These are phyloP conservation scores for Bergia sp. DNA, from an alignment of 92 coral and sea anemone genomes.

Conservation along the genomic window DNA sequence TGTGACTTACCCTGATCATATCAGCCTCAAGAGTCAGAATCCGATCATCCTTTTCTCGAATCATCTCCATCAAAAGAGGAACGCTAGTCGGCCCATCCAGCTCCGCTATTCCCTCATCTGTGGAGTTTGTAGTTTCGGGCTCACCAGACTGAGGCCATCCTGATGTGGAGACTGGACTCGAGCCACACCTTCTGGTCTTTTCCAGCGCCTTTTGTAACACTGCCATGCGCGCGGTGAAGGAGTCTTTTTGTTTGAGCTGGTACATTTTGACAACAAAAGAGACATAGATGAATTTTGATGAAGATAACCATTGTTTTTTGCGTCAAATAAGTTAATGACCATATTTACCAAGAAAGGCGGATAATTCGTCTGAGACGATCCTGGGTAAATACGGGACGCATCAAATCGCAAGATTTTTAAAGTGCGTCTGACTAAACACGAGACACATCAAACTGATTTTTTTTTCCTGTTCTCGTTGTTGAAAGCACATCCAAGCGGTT, in stretches of 20 bases:
- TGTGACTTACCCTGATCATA: constrained; percentile 53
- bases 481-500: no score
- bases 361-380: no score
- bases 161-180: background rate
- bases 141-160: background rate
- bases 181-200: constrained; percentile 5
- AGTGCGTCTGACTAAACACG: no score
- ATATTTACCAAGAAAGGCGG: no score
- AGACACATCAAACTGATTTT: no score
- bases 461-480: no score
- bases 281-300: background rate
- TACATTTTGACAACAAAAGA: background rate
- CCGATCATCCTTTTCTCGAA: constrained; percentile 70
- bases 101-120: constrained; percentile 70
- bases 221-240: constrained; percentile 23
- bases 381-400: no score
- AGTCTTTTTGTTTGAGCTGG: constrained; percentile 33
- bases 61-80: constrained; percentile 60
- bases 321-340: no score
- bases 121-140: constrained; percentile 20
- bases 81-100: constrained; percentile 67
- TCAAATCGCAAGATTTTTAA: no score
- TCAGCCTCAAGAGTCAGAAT: constrained; percentile 58
- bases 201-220: constrained; percentile 28
- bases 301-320: background rate